Evolutionary conservation across 2,797 vertebrate species (phyloP).

Genomic region (Phalloptychus januarius): DNA sequence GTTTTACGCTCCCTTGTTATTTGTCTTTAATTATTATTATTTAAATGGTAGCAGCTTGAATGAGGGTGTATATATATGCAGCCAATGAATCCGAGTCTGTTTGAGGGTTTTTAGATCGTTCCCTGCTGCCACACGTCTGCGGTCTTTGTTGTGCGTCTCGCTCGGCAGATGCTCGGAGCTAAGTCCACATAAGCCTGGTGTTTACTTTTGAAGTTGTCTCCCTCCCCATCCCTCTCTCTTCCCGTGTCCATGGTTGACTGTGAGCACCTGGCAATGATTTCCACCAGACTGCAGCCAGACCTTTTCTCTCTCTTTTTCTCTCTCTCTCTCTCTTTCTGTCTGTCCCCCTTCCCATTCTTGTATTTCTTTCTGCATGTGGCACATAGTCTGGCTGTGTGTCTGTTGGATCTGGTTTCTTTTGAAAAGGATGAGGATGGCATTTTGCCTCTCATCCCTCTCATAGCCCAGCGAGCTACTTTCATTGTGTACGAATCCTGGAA

Average conservation of each 20-base stretch:
- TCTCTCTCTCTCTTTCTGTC: not conserved
- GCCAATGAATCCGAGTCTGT: constrained; percentile 24
- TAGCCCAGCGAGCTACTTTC: constrained; percentile 1
- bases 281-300: constrained; percentile 70
- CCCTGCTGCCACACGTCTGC: constrained; percentile 3
- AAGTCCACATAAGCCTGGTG: constrained; percentile 49
- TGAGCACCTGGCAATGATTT: constrained; percentile 85
- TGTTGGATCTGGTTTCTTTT: constrained; percentile 44
- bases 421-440: constrained; percentile 20
- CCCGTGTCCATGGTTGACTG: constrained; percentile 62
- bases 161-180: constrained; percentile 46
- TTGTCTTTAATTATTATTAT: not conserved
- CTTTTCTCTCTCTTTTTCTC: constrained; percentile 16
- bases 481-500: not conserved
- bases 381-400: constrained; percentile 30
- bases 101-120: constrained; percentile 9
- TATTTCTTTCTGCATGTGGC: constrained; percentile 35
- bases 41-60: constrained; percentile 9
- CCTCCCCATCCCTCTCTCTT: constrained; percentile 58
- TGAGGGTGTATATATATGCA: not conserved
- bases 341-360: not conserved
- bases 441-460: constrained; percentile 6
- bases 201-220: constrained; percentile 74
- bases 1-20: constrained; percentile 31
- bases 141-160: constrained; percentile 43